A percentile compares a stretch with the other conserved stretches of the same genome.
These are phyloP conservation scores for Phortica okadai DNA, from an alignment of 2,888 invertebrate species.

Conservation along the genomic window DNA sequence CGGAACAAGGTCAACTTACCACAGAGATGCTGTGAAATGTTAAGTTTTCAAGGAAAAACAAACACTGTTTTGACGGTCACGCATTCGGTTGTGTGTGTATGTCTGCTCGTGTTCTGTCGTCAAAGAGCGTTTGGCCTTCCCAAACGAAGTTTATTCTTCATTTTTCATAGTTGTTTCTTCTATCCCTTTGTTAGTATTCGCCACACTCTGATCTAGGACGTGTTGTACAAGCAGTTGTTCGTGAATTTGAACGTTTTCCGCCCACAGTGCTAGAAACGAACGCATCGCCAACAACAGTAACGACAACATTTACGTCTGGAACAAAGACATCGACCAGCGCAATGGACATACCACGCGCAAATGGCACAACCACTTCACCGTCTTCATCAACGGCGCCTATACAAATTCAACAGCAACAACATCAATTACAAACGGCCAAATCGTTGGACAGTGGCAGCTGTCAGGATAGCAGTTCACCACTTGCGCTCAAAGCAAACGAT, in stretches of 20 bases:
- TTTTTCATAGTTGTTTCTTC: too few species aligned
- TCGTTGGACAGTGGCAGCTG: conserved; percentile 59
- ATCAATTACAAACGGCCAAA: conserved; percentile 45
- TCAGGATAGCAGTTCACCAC: conserved; percentile 54
- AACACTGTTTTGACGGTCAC: not conserved
- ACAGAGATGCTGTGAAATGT: not conserved
- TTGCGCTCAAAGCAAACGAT: conserved; percentile 55
- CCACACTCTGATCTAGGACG: conserved; percentile 88
- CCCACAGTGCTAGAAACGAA: conserved; percentile 55
- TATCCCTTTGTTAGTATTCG: conserved; percentile 78
- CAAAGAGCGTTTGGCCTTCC: too few species aligned
- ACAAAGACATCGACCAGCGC: conserved; percentile 16
- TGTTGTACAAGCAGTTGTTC: conserved; percentile 87
- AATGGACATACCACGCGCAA: conserved; percentile 35
- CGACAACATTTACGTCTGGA: conserved; percentile 27
- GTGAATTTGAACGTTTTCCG: conserved; percentile 85
- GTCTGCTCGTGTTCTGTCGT: not conserved
- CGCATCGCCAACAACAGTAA: conserved; percentile 30
- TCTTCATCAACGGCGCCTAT: conserved; percentile 26
- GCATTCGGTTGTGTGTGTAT: not conserved
- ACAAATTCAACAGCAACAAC: not conserved
- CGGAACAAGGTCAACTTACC: not conserved
- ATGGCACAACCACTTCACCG: conserved; percentile 24
- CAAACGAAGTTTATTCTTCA: too few species aligned
- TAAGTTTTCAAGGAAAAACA: not conserved